A percentile compares a stretch with the other conserved stretches of the same genome.
These are phyloP conservation scores for Schizopygopsis pylzovi DNA, from an alignment of 2,797 vertebrate genomes.

Conservation along the genomic window DNA sequence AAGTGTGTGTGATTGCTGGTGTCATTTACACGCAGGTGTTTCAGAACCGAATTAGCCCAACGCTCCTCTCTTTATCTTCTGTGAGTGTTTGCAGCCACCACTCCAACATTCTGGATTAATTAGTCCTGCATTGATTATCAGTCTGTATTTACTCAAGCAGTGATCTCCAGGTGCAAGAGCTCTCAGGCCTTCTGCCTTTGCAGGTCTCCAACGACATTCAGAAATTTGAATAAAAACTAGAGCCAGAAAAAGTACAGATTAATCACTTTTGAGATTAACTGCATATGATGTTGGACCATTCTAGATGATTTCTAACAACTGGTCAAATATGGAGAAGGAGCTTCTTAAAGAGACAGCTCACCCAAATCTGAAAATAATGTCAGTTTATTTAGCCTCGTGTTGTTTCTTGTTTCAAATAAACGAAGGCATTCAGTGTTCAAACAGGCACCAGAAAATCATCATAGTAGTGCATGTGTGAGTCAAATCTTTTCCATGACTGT, in stretches of 20 bases:
- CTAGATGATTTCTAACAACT: not conserved
- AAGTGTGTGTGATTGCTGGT: constrained; percentile 74
- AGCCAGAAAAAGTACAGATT: not conserved
- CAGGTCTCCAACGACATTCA: not conserved
- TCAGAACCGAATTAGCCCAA: constrained; percentile 29
- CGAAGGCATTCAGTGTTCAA: not conserved
- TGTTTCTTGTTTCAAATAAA: not conserved
- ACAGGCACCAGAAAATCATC: not conserved
- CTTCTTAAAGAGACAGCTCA: not conserved
- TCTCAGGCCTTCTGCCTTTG: not conserved
- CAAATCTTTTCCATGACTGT: not conserved
- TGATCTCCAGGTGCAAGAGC: constrained; percentile 23
- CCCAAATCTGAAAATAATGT: not conserved
- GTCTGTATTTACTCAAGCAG: constrained; percentile 54
- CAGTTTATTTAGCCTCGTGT: not conserved
- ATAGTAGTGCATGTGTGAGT: not conserved
- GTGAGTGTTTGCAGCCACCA: constrained; percentile 15
- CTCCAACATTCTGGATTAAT: constrained; percentile 30
- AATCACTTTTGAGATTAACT: not conserved
- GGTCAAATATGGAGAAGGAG: not conserved
- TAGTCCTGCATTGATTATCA: constrained; percentile 37
- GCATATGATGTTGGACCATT: not conserved
- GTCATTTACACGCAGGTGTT: constrained; percentile 82
- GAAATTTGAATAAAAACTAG: not conserved
- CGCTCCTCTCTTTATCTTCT: constrained; percentile 17